Evolutionary conservation across 1,140 invertebrate species (phyloP).

Genomic region (Zaprionus taronus): DNA sequence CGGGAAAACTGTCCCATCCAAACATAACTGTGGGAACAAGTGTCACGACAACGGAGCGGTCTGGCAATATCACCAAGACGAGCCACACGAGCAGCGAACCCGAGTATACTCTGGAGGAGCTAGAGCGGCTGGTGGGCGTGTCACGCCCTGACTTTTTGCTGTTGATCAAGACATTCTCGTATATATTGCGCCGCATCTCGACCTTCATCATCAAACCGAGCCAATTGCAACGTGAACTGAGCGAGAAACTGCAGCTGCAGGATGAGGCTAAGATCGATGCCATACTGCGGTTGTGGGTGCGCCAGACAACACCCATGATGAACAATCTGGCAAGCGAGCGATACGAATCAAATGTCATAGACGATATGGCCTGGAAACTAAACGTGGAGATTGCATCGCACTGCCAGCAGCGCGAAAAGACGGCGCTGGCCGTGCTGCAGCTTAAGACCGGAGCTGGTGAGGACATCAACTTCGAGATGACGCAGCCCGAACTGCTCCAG

Average conservation of each 20-base stretch:
- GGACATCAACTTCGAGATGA: constrained; percentile 83
- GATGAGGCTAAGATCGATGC: constrained; percentile 84
- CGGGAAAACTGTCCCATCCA: background rate
- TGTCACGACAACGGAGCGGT: constrained; percentile 64
- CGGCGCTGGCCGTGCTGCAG: constrained; percentile 71
- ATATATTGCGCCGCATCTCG: constrained; percentile 80
- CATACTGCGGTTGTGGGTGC: constrained; percentile 78
- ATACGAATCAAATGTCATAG: constrained; percentile 81
- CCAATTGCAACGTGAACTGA: constrained; percentile 71
- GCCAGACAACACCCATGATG: constrained; percentile 78
- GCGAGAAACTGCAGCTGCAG: constrained; percentile 78
- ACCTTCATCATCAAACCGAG: constrained; percentile 84
- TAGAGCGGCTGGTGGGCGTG: constrained; percentile 80
- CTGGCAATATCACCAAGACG: constrained; percentile 41
- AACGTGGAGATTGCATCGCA: constrained; percentile 83
- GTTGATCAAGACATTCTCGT: constrained; percentile 83
- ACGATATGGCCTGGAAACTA: constrained; percentile 82
- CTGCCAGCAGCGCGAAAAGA: constrained; percentile 81
- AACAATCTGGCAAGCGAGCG: constrained; percentile 77
- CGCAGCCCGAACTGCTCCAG: constrained; percentile 72
- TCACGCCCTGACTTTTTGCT: constrained; percentile 75
- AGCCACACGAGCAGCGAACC: constrained; percentile 60
- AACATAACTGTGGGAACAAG: constrained; percentile 59
- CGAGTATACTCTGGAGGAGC: constrained; percentile 76
- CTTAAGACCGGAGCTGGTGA: constrained; percentile 75